Evolutionary conservation across 2,797 vertebrate genomes (phyloP).

Genomic region (Liparis tanakae): DNA sequence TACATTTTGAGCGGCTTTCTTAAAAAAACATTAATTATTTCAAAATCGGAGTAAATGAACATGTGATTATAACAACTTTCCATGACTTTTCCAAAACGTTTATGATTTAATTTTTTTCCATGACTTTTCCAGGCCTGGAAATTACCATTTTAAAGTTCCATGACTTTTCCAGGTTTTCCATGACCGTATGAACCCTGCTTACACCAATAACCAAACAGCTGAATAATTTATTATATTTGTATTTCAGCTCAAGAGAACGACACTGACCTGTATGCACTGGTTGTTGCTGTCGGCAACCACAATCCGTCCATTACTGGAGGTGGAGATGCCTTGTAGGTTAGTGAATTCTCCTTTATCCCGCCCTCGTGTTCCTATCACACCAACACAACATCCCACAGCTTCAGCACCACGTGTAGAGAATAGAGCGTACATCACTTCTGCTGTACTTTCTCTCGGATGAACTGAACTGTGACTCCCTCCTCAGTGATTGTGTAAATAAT

Average conservation of each 20-base stretch:
- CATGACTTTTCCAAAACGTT: no score
- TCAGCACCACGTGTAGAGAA: background rate
- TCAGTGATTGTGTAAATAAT: no score
- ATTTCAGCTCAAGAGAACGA: background rate
- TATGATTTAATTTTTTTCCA: no score
- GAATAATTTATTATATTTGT: accelerated
- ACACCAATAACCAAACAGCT: background rate
- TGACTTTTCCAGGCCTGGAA: no score
- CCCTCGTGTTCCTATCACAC: constrained; percentile 87
- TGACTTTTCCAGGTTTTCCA: no score
- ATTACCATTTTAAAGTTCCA: no score
- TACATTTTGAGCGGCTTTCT: no score
- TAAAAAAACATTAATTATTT: no score
- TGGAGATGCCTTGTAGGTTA: constrained; percentile 94
- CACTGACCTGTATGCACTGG: constrained; percentile 92
- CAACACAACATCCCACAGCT: background rate
- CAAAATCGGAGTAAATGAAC: no score
- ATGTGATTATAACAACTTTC: no score
- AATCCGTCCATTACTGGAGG: constrained; percentile 90
- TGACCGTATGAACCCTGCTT: no score
- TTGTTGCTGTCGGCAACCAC: constrained; percentile 98
- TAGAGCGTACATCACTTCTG: background rate
- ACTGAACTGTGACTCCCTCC: no score
- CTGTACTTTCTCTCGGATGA: background rate
- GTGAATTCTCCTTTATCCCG: constrained; percentile 96